Percentiles rank a stretch among this genome's conserved stretches.
phyloP scores from a whole-genome alignment of 2,113 vertebrate genomes.

The Poeciliopsis occidentalis region DNA sequence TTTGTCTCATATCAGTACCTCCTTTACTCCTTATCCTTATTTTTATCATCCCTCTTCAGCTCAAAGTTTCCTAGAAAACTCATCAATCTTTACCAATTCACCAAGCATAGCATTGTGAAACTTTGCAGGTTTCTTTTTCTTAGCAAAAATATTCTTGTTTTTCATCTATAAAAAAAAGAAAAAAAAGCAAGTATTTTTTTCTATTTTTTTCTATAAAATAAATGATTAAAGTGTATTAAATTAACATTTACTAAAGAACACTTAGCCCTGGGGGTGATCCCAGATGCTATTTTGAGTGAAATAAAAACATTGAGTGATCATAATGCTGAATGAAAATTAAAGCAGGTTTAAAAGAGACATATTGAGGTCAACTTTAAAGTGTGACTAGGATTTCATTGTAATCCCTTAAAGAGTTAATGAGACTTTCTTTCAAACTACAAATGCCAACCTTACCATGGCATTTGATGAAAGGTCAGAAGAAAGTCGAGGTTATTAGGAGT shows the following conservation, averaged over 20 bases:
- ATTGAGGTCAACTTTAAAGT: not conserved
- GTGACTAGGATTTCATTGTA: not conserved
- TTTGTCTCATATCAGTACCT: not conserved
- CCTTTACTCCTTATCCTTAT: not conserved
- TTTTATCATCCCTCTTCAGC: not conserved
- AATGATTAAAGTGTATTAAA: too few species aligned
- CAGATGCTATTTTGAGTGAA: not conserved
- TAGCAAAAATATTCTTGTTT: too few species aligned
- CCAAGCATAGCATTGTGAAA: not conserved
- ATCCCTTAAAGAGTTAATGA: not conserved
- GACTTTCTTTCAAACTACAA: not conserved
- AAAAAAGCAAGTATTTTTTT: too few species aligned
- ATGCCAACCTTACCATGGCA: constrained; percentile 4
- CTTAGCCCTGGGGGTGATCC: too few species aligned
- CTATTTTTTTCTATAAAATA: too few species aligned
- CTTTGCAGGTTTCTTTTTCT: not conserved
- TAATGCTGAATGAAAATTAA: too few species aligned
- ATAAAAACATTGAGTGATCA: not conserved
- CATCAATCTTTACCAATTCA: too few species aligned
- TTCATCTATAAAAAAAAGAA: too few species aligned
- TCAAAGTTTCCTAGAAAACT: too few species aligned
- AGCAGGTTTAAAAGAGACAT: not conserved
- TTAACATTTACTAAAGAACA: too few species aligned
- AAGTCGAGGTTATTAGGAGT: not conserved
- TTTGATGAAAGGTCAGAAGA: constrained; percentile 13